These are phyloP conservation scores for Oncorhynchus nerka DNA, from an alignment of 2,113 vertebrate genomes.

Conservation along the genomic window DNA sequence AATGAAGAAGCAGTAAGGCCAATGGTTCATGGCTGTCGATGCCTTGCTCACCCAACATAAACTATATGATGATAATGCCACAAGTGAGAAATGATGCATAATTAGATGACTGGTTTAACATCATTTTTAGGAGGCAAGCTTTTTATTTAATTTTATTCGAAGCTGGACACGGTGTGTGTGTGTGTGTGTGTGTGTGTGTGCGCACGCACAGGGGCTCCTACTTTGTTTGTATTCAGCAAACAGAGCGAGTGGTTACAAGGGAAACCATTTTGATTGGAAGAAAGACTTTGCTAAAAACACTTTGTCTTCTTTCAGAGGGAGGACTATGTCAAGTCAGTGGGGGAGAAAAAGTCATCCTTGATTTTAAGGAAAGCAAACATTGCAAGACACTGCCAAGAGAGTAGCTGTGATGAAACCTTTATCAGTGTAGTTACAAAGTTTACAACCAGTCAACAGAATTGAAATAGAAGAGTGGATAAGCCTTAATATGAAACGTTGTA, in stretches of 20 bases:
- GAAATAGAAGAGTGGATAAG: no score
- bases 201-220: neutral
- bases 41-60: no score
- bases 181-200: no score
- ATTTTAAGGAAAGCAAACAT: neutral
- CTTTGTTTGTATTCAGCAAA: slow-evolving; percentile 19
- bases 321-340: neutral
- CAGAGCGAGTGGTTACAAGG: slow-evolving; percentile 21
- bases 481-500: no score
- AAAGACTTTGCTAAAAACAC: neutral
- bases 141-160: slow-evolving; percentile 22
- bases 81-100: neutral
- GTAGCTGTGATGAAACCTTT: neutral
- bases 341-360: no score
- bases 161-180: neutral
- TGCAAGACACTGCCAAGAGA: neutral
- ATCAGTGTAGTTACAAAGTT: neutral
- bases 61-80: no score
- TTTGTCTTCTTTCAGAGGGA: neutral
- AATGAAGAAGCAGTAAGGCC: neutral
- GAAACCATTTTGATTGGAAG: neutral
- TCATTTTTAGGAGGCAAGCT: slow-evolving; percentile 20
- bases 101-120: neutral
- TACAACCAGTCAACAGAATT: neutral
- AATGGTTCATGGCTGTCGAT: no score